These are phyloP conservation scores for Physella acuta DNA, from an alignment of 1,140 invertebrate species.

Conservation along the genomic window DNA sequence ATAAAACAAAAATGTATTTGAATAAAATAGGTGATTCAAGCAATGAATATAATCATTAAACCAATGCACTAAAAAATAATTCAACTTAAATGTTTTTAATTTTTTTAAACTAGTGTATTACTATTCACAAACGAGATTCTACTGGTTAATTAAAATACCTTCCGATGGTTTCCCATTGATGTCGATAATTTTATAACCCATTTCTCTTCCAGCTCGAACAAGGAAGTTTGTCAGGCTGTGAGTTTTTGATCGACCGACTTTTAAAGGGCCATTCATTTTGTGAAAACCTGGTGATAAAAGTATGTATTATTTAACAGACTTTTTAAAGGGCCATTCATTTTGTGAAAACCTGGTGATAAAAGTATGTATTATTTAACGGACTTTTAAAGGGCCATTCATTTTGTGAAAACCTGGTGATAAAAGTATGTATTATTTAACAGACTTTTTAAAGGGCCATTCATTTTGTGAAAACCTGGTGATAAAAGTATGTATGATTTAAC, in stretches of 20 bases:
- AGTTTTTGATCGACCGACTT: slow-evolving; percentile 32
- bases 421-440: too few relatives aligned
- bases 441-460: too few relatives aligned
- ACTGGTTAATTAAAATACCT: slow-evolving; percentile 15
- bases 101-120: background rate
- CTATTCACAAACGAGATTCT: background rate
- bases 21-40: background rate
- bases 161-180: slow-evolving; percentile 37
- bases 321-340: too few relatives aligned
- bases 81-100: background rate
- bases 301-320: too few relatives aligned
- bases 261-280: slow-evolving; percentile 36
- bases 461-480: too few relatives aligned
- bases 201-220: slow-evolving; percentile 37
- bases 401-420: too few relatives aligned
- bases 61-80: slow-evolving; percentile 1
- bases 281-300: slow-evolving; percentile 47
- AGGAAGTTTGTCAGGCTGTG: slow-evolving; percentile 35
- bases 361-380: too few relatives aligned
- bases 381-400: too few relatives aligned
- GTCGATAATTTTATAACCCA: slow-evolving; percentile 38
- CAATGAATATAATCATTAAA: too few relatives aligned
- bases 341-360: too few relatives aligned
- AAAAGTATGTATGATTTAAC: too few relatives aligned
- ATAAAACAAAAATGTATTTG: background rate